phyloP scores from a whole-genome alignment of 1,140 invertebrate species.

The Eupeodes corollae region DNA sequence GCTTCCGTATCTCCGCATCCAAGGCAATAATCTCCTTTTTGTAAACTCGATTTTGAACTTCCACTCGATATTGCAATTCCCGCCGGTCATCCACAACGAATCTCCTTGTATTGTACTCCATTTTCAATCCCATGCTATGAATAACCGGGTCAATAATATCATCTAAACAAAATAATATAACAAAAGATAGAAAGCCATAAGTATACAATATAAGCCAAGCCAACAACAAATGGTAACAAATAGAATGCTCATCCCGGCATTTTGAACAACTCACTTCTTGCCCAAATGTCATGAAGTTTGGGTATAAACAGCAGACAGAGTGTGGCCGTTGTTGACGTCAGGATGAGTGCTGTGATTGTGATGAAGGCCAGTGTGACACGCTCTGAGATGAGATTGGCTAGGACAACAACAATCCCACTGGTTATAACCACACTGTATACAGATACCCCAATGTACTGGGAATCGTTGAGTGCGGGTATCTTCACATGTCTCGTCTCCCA shows the following conservation, averaged over 20 bases:
- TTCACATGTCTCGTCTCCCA: constrained; percentile 97
- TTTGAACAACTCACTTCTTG: constrained; percentile 39
- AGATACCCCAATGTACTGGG: constrained; percentile 88
- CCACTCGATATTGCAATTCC: constrained; percentile 72
- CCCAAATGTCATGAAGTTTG: constrained; percentile 59
- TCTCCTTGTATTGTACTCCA: constrained; percentile 75
- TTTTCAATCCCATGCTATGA: constrained; percentile 74
- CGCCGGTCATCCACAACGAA: constrained; percentile 59
- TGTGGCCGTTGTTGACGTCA: constrained; percentile 75
- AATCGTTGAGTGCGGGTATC: constrained; percentile 94
- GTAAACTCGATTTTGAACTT: constrained; percentile 84
- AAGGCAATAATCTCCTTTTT: constrained; percentile 68
- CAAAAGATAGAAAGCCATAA: not conserved
- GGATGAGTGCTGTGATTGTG: constrained; percentile 67
- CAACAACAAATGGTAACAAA: not conserved
- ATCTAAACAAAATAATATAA: constrained; percentile 28
- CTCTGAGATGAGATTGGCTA: constrained; percentile 75
- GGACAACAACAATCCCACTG: constrained; percentile 69
- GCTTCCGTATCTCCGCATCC: constrained; percentile 64
- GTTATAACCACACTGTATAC: constrained; percentile 88
- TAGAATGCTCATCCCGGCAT: not conserved
- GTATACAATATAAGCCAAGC: not conserved
- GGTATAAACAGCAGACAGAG: constrained; percentile 78
- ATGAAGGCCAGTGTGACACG: constrained; percentile 73
- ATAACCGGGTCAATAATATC: constrained; percentile 69